These are phyloP conservation scores for Apostichopus californicus DNA, from an alignment of 35 echinoderm and acorn worm species.

Conservation along the genomic window DNA sequence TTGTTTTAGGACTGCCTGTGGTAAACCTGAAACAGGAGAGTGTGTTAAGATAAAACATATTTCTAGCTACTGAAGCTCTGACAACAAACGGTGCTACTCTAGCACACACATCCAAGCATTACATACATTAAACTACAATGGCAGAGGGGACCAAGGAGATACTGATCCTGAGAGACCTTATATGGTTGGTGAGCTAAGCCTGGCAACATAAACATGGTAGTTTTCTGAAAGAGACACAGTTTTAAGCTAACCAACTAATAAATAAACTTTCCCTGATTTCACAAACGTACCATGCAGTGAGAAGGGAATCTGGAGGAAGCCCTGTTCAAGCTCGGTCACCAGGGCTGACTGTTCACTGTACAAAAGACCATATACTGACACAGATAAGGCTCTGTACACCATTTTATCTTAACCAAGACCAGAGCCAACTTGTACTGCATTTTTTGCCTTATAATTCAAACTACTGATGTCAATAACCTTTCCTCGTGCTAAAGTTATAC, in stretches of 20 bases:
- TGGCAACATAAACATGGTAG: neutral
- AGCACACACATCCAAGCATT: constrained; percentile 4
- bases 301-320: constrained; percentile 20
- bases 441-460: neutral
- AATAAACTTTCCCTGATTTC: neutral
- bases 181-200: neutral
- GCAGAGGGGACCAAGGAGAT: neutral
- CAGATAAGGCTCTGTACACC: neutral
- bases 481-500: neutral
- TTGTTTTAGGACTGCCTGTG: constrained; percentile 19
- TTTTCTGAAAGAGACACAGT: neutral
- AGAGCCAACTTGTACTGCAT: neutral
- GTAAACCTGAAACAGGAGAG: constrained; percentile 28
- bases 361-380: neutral
- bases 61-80: neutral
- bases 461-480: neutral
- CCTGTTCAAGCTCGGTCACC: neutral
- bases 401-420: neutral
- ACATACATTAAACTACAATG: neutral
- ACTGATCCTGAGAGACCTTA: neutral
- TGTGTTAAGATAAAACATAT: neutral
- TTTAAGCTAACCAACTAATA: neutral
- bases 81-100: constrained; percentile 1
- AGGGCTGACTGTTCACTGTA: neutral
- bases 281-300: neutral